phyloP scores from a whole-genome alignment of 2,797 vertebrate genomes.

The Pangasius krempfi region DNA sequence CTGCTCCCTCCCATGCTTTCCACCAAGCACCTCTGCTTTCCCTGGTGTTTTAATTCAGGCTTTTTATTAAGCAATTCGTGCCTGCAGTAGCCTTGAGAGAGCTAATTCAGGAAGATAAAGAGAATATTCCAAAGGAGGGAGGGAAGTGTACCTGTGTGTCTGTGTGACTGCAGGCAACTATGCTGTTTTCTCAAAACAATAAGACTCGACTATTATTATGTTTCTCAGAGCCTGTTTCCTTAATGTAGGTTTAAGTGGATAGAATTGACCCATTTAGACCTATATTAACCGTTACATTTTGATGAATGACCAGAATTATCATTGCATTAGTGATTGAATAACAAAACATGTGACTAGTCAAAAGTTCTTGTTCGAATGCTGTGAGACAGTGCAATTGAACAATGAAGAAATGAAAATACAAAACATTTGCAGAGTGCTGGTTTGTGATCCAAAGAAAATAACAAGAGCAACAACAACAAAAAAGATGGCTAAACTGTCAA shows the following conservation, averaged over 20 bases:
- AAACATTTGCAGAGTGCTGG: no score
- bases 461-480: no score
- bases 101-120: slow-evolving; percentile 36
- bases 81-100: slow-evolving; percentile 42
- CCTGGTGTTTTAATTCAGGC: slow-evolving; percentile 43
- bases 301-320: neutral
- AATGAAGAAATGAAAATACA: neutral
- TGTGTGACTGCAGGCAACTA: neutral
- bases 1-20: slow-evolving; percentile 10
- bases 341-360: neutral
- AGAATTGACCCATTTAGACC: neutral
- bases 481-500: neutral
- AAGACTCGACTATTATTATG: slow-evolving; percentile 4
- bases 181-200: slow-evolving; percentile 18
- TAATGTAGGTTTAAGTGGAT: neutral
- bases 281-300: neutral
- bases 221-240: neutral
- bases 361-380: neutral
- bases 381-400: neutral
- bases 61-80: slow-evolving; percentile 51
- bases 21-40: slow-evolving; percentile 16
- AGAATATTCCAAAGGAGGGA: slow-evolving; percentile 17
- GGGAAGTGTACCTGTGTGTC: slow-evolving; percentile 14
- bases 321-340: neutral
- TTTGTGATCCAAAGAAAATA: no score